These are phyloP conservation scores for Hydrotaea cyrtoneurina DNA, from an alignment of 2,888 invertebrate species.

Conservation along the genomic window DNA sequence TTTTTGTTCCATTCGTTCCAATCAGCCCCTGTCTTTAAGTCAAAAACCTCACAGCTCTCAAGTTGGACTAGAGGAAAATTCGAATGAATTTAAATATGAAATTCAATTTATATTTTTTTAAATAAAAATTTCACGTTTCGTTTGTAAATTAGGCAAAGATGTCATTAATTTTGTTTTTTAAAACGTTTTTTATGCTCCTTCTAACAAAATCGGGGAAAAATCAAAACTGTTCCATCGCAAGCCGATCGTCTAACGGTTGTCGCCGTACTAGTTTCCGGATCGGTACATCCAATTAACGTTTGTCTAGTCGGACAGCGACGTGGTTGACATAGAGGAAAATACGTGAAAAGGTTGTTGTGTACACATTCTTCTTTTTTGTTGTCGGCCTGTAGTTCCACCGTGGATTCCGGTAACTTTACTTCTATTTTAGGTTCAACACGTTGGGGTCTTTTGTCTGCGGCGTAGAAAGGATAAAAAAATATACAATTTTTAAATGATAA, in stretches of 20 bases:
- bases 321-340: conserved; percentile 15
- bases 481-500: no score
- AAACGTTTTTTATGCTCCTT: no score
- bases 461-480: no score
- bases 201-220: background rate
- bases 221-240: conserved; percentile 20
- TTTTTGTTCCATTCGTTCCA: no score
- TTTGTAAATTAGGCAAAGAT: no score
- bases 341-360: background rate
- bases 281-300: background rate
- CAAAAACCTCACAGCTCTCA: no score
- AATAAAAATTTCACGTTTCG: background rate
- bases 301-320: background rate
- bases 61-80: no score
- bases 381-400: background rate
- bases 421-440: background rate
- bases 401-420: background rate
- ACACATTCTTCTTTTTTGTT: background rate
- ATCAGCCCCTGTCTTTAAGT: no score
- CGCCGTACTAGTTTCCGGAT: background rate
- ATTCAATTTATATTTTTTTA: no score
- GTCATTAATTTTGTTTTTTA: background rate
- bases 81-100: no score
- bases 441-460: background rate
- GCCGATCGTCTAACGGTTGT: background rate